phyloP scores from a whole-genome alignment of 1,140 invertebrate genomes.

The Drosophila bifasciata region DNA sequence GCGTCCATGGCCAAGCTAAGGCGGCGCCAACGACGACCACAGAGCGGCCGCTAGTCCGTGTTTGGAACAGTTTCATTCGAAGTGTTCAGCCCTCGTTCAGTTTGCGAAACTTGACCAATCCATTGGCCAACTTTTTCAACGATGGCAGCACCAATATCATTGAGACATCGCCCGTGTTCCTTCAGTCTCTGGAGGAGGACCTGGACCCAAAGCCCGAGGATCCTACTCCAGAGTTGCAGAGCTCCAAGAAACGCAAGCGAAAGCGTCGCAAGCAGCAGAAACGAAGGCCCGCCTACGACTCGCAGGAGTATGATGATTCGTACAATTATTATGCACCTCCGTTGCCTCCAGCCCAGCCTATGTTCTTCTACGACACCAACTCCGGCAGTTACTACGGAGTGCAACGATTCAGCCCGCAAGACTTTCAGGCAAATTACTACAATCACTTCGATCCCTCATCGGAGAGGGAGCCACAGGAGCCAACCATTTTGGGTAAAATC shows the following conservation, averaged over 20 bases:
- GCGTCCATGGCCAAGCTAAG: conserved; percentile 31
- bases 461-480: conserved; percentile 10
- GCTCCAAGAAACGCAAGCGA: conserved; percentile 58
- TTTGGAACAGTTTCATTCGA: conserved; percentile 76
- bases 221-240: conserved; percentile 8
- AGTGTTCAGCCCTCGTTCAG: conserved; percentile 66
- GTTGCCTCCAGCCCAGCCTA: conserved; percentile 23
- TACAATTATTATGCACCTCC: conserved; percentile 46
- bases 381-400: conserved; percentile 61
- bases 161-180: conserved; percentile 59
- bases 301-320: conserved; percentile 43
- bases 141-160: conserved; percentile 69
- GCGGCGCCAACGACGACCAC: conserved; percentile 49
- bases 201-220: conserved; percentile 27
- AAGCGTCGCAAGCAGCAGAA: conserved; percentile 64
- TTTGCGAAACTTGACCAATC: conserved; percentile 72
- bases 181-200: conserved; percentile 27
- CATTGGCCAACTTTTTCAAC: conserved; percentile 69
- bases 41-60: conserved; percentile 62
- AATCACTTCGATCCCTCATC: conserved; percentile 12
- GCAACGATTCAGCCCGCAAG: conserved; percentile 45
- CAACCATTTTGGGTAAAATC: conserved; percentile 22
- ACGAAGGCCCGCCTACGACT: conserved; percentile 34
- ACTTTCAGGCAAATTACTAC: conserved; percentile 42
- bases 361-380: conserved; percentile 63